Evolutionary conservation across 2,797 vertebrate genomes (phyloP), one percentile per base, ranked within the genome.

Genomic region (Acanthiza pusilla): DNA sequence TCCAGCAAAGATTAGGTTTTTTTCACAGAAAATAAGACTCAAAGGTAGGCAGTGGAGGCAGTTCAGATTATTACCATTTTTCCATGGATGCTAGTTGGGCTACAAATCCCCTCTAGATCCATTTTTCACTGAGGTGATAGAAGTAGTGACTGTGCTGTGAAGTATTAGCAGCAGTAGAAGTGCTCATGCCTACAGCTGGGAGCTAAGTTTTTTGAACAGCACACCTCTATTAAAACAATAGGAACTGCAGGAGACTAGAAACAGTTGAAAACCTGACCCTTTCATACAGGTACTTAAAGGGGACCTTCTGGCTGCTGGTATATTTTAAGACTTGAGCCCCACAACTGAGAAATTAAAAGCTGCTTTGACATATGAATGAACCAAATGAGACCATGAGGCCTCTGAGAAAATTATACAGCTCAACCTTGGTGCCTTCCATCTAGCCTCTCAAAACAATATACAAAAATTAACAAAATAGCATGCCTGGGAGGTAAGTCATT

Each of bases 151-250:
- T 95, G 53, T 61, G 50, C 91, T 88, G 74, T 88, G 83, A 93
- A 95, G 87, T 66, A 90, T 88, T 86, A 86, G 66, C 76, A 94
- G 86, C 71, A 84, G 85, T 72, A 71, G 80, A 87, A 90, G 71
- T 53, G 68, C 58, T 90, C 74, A 42, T 86, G 73, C 68, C 67
- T 93, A 74, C 83, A 91, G 77, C 88, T 93, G 67, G 74, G 67
- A 96, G 84, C 77, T 74, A 93, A 40, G 61, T 79, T 94, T 93
- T 92, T 92, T 93, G 88, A 95, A 80, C 50, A 79, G 65, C 57
- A 91, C 65, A 92, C 80, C n/a, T 85, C 91, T 77, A 23, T 75
- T 96, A 89, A 96, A 94, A 97, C 95, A 96, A 93, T 85, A 82
- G 68, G 34, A 90, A 45, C 85, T 80, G 74, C 80, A 89, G 85